Evolutionary conservation across 2,113 vertebrate genomes (phyloP).

Genomic region (Mastomys coucha): DNA sequence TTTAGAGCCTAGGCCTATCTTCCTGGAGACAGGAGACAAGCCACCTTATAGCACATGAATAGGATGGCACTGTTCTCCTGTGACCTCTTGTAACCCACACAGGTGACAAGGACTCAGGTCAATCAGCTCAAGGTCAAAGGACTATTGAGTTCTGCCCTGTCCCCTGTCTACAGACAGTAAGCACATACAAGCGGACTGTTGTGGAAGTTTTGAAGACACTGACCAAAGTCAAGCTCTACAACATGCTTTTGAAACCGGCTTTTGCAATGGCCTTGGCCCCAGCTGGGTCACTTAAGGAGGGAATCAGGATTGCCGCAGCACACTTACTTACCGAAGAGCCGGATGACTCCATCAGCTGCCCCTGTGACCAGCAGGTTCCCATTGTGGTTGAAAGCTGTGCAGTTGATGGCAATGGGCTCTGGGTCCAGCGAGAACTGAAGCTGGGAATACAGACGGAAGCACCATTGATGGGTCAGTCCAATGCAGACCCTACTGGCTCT

Average conservation of each 20-base stretch:
- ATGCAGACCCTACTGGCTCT: background rate
- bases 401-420: conserved; percentile 96
- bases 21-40: background rate
- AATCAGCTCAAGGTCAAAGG: background rate
- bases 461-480: background rate
- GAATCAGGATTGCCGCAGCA: background rate
- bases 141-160: background rate
- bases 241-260: rapidly evolving
- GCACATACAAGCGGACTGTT: rapidly evolving
- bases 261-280: background rate
- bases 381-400: conserved; percentile 98
- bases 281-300: background rate
- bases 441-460: conserved; percentile 79
- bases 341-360: conserved; percentile 95
- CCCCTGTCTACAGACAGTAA: rapidly evolving
- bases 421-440: conserved; percentile 97
- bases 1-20: background rate
- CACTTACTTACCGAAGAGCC: conserved; percentile 92
- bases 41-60: background rate
- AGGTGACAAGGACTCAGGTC: background rate
- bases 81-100: background rate
- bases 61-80: rapidly evolving
- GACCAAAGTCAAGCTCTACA: background rate
- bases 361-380: conserved; percentile 97
- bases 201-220: background rate